Evolutionary conservation across 35 echinoderm and acorn worm genomes (phyloP).

Genomic region (Heliocidaris erythrogramma): DNA sequence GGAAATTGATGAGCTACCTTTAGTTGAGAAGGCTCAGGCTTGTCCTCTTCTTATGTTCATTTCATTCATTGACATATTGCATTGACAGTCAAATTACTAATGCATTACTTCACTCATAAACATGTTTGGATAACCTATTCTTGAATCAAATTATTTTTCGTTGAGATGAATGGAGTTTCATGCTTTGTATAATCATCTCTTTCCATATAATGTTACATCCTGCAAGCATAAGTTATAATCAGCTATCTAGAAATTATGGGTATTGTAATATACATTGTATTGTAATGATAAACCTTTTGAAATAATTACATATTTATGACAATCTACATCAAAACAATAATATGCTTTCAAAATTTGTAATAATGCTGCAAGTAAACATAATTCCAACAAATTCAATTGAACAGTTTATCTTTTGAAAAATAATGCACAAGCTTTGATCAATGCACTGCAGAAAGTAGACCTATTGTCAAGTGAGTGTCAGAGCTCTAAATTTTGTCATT

Average conservation of each 20-base stretch:
- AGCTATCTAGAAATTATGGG: background rate
- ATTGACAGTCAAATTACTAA: background rate
- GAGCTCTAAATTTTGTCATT: too few relatives aligned
- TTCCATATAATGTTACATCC: background rate
- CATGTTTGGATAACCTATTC: background rate
- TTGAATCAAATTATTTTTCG: background rate
- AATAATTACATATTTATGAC: too few relatives aligned
- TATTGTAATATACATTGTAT: background rate
- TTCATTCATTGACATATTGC: background rate
- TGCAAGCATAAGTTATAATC: background rate
- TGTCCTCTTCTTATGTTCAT: background rate
- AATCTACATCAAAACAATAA: too few relatives aligned
- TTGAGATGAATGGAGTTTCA: background rate
- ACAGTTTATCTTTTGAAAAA: too few relatives aligned
- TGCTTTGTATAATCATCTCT: background rate
- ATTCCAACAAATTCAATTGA: too few relatives aligned
- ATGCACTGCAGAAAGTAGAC: too few relatives aligned
- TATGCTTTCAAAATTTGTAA: too few relatives aligned
- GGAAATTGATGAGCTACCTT: slow-evolving; percentile 34
- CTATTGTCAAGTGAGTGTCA: too few relatives aligned
- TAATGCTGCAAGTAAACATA: too few relatives aligned
- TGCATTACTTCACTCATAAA: background rate
- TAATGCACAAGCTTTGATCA: too few relatives aligned
- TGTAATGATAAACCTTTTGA: too few relatives aligned
- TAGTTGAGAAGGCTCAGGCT: background rate